These are phyloP conservation scores for Deilephila porcellus DNA, from an alignment of 2,888 invertebrate species.

Conservation along the genomic window DNA sequence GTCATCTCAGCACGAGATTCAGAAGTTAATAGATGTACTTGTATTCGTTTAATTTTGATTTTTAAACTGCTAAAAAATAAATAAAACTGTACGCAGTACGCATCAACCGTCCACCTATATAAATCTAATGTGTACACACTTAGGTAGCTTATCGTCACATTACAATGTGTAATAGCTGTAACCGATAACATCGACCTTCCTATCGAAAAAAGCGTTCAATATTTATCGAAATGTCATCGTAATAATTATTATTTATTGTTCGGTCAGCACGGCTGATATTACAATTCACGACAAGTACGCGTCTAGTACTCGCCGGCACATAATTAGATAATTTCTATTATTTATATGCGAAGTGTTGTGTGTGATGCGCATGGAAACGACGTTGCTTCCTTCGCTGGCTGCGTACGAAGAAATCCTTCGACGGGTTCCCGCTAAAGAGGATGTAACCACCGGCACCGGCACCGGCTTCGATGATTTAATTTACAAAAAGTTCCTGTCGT, in stretches of 20 bases:
- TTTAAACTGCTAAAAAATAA: slow-evolving; percentile 21
- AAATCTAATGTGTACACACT: slow-evolving; percentile 58
- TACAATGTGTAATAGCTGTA: slow-evolving; percentile 77
- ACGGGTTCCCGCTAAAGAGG: slow-evolving; percentile 75
- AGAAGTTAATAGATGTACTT: not conserved
- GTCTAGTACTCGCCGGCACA: slow-evolving; percentile 69
- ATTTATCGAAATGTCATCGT: slow-evolving; percentile 71
- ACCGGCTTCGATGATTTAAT: slow-evolving; percentile 66
- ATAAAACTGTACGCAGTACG: slow-evolving; percentile 30
- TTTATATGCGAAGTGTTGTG: slow-evolving; percentile 76
- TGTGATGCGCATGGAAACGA: slow-evolving; percentile 71
- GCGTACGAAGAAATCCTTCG: slow-evolving; percentile 69
- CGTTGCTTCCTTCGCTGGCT: slow-evolving; percentile 69
- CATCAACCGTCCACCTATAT: slow-evolving; percentile 28
- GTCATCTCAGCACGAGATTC: not conserved
- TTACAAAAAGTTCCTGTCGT: slow-evolving; percentile 75
- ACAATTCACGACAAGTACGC: slow-evolving; percentile 69
- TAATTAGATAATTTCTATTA: slow-evolving; percentile 84
- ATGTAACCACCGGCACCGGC: slow-evolving; percentile 56
- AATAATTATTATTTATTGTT: slow-evolving; percentile 66
- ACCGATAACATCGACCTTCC: slow-evolving; percentile 78
- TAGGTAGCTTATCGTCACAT: slow-evolving; percentile 74
- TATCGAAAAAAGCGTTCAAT: slow-evolving; percentile 73
- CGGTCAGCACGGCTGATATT: slow-evolving; percentile 59
- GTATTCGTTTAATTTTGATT: slow-evolving; percentile 7